phyloP scores from a whole-genome alignment of 2,113 vertebrate genomes.

The Casuarius casuarius region DNA sequence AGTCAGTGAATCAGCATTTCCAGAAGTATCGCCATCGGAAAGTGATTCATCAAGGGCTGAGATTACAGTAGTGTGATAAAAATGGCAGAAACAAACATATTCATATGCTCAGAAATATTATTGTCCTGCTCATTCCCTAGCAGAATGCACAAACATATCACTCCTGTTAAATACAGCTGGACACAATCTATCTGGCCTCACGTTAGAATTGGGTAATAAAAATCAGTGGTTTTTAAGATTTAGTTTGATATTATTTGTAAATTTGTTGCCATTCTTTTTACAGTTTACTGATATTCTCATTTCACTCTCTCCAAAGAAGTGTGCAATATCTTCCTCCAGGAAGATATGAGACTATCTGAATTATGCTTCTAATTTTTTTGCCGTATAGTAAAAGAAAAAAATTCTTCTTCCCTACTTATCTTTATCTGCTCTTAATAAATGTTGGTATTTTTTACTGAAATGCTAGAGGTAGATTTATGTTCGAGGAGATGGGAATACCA shows the following conservation, averaged over 20 bases:
- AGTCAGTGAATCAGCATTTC: not conserved
- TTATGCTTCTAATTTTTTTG: not conserved
- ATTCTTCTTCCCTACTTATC: fast-evolving
- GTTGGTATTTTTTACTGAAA: not conserved
- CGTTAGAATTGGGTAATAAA: not conserved
- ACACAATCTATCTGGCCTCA: not conserved
- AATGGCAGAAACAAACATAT: not conserved
- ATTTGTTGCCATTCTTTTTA: not conserved
- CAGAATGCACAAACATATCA: not conserved
- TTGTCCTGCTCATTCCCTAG: not conserved
- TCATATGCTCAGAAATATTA: not conserved
- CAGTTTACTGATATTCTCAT: not conserved
- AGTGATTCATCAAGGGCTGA: not conserved
- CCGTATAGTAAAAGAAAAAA: not conserved
- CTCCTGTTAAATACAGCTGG: not conserved
- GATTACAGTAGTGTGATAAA: not conserved
- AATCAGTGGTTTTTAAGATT: not conserved
- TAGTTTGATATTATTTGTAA: not conserved
- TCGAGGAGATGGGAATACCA: not conserved
- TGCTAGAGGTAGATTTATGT: not conserved
- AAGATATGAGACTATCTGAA: not conserved
- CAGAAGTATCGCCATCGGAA: not conserved
- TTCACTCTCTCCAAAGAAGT: not conserved
- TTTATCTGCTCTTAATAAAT: not conserved
- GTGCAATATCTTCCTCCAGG: not conserved